These are phyloP conservation scores for Arion vulgaris DNA, from an alignment of 1,140 invertebrate genomes.

Conservation along the genomic window DNA sequence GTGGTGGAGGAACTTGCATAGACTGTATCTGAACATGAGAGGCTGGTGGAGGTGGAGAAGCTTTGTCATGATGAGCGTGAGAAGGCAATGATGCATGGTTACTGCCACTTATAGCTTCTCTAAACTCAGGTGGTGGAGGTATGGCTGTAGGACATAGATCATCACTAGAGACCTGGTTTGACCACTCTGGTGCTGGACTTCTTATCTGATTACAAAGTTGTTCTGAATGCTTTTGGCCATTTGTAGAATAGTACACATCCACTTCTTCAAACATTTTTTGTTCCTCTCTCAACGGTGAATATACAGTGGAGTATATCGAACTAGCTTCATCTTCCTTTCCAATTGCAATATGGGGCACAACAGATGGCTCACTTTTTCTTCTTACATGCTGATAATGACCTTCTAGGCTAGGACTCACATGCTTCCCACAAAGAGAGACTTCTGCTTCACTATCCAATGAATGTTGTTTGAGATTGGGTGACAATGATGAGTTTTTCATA, in stretches of 20 bases:
- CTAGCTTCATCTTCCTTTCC: slow-evolving; percentile 2
- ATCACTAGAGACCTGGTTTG: slow-evolving; percentile 7
- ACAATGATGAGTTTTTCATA: slow-evolving; percentile 15
- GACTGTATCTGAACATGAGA: slow-evolving; percentile 9
- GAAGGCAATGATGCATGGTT: slow-evolving; percentile 26
- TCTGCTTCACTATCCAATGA: slow-evolving; percentile 21
- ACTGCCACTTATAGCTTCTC: slow-evolving; percentile 24
- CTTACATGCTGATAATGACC: slow-evolving; percentile 16
- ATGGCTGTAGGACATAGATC: slow-evolving; percentile 13
- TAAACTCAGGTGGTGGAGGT: slow-evolving; percentile 41
- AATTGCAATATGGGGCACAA: background rate
- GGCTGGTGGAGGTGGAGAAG: slow-evolving; percentile 2
- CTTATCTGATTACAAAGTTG: slow-evolving; percentile 33
- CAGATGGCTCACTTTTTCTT: slow-evolving; percentile 32
- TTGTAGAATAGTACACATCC: background rate
- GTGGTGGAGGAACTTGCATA: slow-evolving; percentile 45
- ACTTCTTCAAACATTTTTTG: background rate
- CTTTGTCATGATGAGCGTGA: slow-evolving; percentile 26
- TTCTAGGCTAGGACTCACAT: background rate
- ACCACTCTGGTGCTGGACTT: slow-evolving; percentile 4
- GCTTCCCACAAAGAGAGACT: background rate
- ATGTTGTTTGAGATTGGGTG: slow-evolving; percentile 37
- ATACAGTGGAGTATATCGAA: slow-evolving; percentile 19
- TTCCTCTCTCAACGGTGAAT: slow-evolving; percentile 19
- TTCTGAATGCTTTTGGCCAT: slow-evolving; percentile 19